Evolutionary conservation across 2,113 vertebrate species (phyloP).

Genomic region (Sinocyclocheilus rhinocerous): DNA sequence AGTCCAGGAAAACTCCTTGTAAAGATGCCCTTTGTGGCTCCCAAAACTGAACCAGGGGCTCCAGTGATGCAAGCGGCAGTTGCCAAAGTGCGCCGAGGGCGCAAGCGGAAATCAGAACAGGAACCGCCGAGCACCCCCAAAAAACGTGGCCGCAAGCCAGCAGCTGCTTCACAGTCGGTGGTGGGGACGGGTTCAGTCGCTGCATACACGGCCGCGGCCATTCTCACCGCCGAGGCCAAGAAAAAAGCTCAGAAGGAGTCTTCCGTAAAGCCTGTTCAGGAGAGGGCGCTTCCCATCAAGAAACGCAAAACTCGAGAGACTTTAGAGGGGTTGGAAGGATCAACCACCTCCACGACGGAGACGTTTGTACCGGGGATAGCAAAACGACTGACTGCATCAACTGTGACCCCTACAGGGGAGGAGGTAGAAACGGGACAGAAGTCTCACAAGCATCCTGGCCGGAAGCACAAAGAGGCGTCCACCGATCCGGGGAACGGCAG

Average conservation of each 20-base stretch:
- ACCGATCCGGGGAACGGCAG: slow-evolving; percentile 71
- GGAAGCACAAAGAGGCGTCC: slow-evolving; percentile 83
- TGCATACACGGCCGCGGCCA: slow-evolving; percentile 68
- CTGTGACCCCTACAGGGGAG: slow-evolving; percentile 56
- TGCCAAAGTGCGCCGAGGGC: slow-evolving; percentile 79
- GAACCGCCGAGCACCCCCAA: slow-evolving; percentile 82
- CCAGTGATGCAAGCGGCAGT: slow-evolving; percentile 73
- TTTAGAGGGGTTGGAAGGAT: slow-evolving; percentile 76
- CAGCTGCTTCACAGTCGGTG: slow-evolving; percentile 60
- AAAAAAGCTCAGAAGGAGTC: slow-evolving; percentile 85
- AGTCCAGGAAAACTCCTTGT: slow-evolving; percentile 89
- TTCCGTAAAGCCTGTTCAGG: slow-evolving; percentile 79
- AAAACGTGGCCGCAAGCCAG: slow-evolving; percentile 88
- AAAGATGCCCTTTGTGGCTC: slow-evolving; percentile 84
- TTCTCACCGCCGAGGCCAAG: slow-evolving; percentile 80
- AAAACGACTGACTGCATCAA: slow-evolving; percentile 20
- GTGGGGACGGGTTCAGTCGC: slow-evolving; percentile 52
- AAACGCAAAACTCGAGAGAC: slow-evolving; percentile 92
- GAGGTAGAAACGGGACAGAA: slow-evolving; percentile 79
- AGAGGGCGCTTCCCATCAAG: slow-evolving; percentile 90
- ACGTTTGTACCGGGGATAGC: not conserved
- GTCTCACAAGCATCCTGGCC: slow-evolving; percentile 79
- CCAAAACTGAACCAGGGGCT: slow-evolving; percentile 73
- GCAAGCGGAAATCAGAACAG: slow-evolving; percentile 84
- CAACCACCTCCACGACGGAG: slow-evolving; percentile 53